Base-by-base conservation (phyloP, 2,888 invertebrate species). In the Abrostola tripartita region DNA sequence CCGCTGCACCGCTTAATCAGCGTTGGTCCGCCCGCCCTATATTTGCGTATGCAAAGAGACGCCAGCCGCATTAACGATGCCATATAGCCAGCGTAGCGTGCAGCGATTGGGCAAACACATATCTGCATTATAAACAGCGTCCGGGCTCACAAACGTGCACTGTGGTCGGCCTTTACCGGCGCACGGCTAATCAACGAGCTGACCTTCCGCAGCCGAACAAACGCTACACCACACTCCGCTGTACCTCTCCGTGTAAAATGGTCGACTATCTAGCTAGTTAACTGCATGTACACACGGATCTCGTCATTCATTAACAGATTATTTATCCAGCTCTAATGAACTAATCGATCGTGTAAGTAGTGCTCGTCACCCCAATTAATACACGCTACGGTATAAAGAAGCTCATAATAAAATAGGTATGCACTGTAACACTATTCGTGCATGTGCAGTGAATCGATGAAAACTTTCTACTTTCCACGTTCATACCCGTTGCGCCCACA, bases 31-130 rank as follows among this genome's bases (percentile, higher is more conserved):
- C 88, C 92, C 92, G 93, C 92, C 92, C 93, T 93, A 93, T 94
- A 94, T 95, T 95, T 95, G 93, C 94, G 92, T 95, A 95, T 95
- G 95, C 94, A 95, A 95, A 95, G 95, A 94, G 94, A 91, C 91
- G 88, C 85, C 88, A 89, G 92, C 91, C 93, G 86, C 93, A 95
- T 95, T 94, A 94, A 92, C 94, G 92, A 95, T 94, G 94, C 94
- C 93, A 94, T 94, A 95, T 94, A 94, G 92, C 92, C 93, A 92
- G 91, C 93, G 91, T 91, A 93, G 91, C 94, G 90, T 94, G 93
- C 92, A 91, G 90, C 92, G 93, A 94, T 94, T 94, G 93, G 92
- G 94, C 94, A 94, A 94, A 94, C 94, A 95, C 93, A 94, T 95
- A 95, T 95, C 95, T 94, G 94, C 95, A 95, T 95, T 95, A 95